A percentile compares a stretch with the other conserved stretches of the same genome.
phyloP scores from a whole-genome alignment of 2,113 vertebrate species.

The Empidonax traillii region DNA sequence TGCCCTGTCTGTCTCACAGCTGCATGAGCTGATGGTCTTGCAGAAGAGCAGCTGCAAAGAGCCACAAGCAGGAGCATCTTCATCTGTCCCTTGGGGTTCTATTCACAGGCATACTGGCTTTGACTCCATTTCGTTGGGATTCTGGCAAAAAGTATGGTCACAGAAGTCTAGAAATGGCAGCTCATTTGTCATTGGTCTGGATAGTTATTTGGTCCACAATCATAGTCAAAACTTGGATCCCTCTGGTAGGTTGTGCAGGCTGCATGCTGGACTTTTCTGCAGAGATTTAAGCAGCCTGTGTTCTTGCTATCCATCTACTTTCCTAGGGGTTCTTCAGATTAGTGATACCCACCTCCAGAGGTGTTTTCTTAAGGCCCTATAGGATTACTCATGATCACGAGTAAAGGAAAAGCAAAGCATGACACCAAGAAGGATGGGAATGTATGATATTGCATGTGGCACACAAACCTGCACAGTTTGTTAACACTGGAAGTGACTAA shows the following conservation, averaged over 20 bases:
- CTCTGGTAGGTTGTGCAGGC: neutral
- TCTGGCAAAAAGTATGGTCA: neutral
- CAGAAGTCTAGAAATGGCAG: neutral
- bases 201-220: neutral
- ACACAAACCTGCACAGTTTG: neutral
- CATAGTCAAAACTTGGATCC: neutral
- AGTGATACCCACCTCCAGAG: neutral
- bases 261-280: neutral
- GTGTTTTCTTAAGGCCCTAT: neutral
- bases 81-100: neutral
- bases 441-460: neutral
- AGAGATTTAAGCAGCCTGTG: neutral
- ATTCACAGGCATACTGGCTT: neutral
- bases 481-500: neutral
- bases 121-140: neutral
- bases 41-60: conserved; percentile 1
- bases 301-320: neutral
- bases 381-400: neutral
- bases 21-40: neutral
- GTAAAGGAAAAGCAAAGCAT: neutral
- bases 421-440: neutral
- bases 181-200: neutral
- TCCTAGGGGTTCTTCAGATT: neutral
- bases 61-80: neutral
- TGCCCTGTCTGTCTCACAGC: neutral